Percentiles rank a stretch among this genome's conserved stretches.
Conservation (phyloP, 2,888 invertebrate genomes). For the Iphiclides podalirius region DNA sequence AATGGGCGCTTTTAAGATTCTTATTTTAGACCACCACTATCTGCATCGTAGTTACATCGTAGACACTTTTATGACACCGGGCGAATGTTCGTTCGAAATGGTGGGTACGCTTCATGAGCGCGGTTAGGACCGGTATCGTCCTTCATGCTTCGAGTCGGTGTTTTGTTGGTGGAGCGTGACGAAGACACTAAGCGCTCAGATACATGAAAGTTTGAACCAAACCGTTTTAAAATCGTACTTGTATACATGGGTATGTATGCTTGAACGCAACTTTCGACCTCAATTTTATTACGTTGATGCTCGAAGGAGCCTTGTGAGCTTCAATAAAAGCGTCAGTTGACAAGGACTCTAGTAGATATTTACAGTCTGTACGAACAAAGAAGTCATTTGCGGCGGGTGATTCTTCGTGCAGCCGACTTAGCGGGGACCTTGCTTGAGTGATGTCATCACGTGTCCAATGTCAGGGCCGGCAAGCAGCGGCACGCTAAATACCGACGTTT, state of each 20-base stretch:
- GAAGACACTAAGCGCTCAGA: neutral
- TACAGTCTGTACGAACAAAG: neutral
- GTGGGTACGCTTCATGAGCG: conserved; percentile 11
- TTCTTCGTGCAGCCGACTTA: no score
- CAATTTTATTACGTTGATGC: conserved; percentile 28
- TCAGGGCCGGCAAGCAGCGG: conserved; percentile 32
- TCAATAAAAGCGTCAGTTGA: neutral
- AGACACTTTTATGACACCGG: conserved; percentile 26
- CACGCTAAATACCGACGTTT: conserved; percentile 12
- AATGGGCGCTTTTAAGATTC: conserved; percentile 25
- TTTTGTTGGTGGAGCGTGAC: neutral
- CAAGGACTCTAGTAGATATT: neutral
- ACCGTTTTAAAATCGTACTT: no score
- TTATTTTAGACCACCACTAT: conserved; percentile 25
- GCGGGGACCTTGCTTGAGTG: conserved; percentile 34
- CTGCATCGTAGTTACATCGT: conserved; percentile 25
- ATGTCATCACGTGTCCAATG: conserved; percentile 38
- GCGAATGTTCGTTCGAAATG: conserved; percentile 19
- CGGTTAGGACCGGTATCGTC: conserved; percentile 4
- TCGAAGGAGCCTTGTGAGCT: conserved; percentile 15
- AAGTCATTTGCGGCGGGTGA: no score
- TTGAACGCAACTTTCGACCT: no score
- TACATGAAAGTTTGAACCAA: no score
- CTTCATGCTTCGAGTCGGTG: conserved; percentile 1
- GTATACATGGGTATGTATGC: no score